Evolutionary conservation across 1,140 invertebrate genomes (phyloP).

Genomic region (Cotesia typhae): DNA sequence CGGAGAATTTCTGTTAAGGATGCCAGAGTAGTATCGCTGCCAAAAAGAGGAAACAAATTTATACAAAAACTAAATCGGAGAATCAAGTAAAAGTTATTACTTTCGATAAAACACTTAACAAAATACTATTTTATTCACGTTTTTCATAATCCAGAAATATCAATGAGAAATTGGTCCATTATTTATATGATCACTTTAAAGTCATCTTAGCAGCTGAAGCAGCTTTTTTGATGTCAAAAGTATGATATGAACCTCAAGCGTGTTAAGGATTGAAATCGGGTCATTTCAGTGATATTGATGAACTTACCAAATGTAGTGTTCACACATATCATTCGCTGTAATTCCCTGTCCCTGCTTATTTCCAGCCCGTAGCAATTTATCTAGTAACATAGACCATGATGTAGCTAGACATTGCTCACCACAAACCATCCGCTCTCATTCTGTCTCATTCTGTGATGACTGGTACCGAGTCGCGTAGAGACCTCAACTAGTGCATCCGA

Average conservation of each 20-base stretch:
- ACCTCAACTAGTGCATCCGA: slow-evolving; percentile 25
- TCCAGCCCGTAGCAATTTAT: slow-evolving; percentile 13
- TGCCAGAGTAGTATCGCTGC: background rate
- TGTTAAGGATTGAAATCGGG: background rate
- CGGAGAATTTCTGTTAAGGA: slow-evolving; percentile 27
- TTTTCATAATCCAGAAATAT: too few species aligned
- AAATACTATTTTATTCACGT: too few species aligned
- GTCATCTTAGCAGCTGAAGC: background rate
- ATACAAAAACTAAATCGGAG: background rate
- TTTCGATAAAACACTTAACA: too few species aligned
- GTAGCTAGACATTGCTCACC: slow-evolving; percentile 5
- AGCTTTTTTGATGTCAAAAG: background rate
- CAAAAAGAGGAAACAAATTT: background rate
- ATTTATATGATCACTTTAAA: background rate
- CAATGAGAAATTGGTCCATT: too few species aligned
- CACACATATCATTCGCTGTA: background rate
- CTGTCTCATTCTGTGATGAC: slow-evolving; percentile 11
- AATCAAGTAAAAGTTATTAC: background rate
- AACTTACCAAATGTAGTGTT: slow-evolving; percentile 7
- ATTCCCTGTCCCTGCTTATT: background rate
- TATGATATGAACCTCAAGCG: background rate
- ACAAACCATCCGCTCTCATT: slow-evolving; percentile 14
- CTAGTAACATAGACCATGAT: background rate
- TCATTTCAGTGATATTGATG: slow-evolving; percentile 1
- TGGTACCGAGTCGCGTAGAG: slow-evolving; percentile 1